Base-by-base conservation (phyloP, 1,140 invertebrate species). In the Bombus fervidus region DNA sequence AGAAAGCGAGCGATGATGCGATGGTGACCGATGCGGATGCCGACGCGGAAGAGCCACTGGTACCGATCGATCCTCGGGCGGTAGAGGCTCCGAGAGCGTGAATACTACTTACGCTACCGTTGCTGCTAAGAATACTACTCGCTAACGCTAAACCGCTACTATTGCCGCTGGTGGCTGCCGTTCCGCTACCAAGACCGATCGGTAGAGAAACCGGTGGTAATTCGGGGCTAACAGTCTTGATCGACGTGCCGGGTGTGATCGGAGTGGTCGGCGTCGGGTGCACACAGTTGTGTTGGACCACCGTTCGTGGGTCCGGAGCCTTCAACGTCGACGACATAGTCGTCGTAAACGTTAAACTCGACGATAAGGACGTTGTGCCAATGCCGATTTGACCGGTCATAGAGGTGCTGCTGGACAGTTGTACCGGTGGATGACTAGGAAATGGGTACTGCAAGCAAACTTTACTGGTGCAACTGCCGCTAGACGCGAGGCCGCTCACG, bases 371-470 rank as follows among this genome's bases (percentile, higher is more conserved):
- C 76, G 91, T 76, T 34, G 81, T 87, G 22, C 83, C 87, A 34
- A 76, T 85, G 79, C 85, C 73, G 31, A 80, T 81, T 73, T 57
- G 77, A 8, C 47, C 47, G 47, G 47, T 18, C 18, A 53, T 53
- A 22, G 47, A 22, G 18, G 47, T 8, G 47, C 47, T 87, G 62
- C 91, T 91, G 73, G 93, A 94, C 76, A 95, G 93, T 85, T 95
- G 95, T 86, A 96, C 94, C 86, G 97, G 96, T 91, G 97, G 97
- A 95, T 97, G 97, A 94, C 96, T 97, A 91, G 97, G 97, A 95
- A 98, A 98, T 39, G 97, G 97, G 95, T 98, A 98, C 91, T 98
- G 97, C 53, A 98, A 93, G 41, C 97, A 93, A 69, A 95, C 96
- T 91, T 97, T 97, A 62, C 94, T 92, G 74, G 94, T 87, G 68